Evolutionary conservation across 2,797 vertebrate genomes (phyloP).

Genomic region (Halcyon leucocephala): DNA sequence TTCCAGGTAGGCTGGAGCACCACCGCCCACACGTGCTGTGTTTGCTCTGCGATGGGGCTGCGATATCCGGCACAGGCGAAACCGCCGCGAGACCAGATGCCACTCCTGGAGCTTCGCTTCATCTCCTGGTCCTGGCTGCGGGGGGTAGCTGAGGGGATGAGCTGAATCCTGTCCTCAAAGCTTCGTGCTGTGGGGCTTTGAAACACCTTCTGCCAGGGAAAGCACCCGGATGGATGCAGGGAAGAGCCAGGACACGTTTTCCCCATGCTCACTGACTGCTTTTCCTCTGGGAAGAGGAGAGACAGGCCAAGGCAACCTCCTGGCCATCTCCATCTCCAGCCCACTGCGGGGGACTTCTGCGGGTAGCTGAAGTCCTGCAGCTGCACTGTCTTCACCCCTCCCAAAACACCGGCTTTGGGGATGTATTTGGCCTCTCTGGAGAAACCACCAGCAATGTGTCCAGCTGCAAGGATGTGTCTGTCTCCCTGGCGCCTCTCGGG

Average conservation of each 20-base stretch:
- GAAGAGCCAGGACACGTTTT: rapidly evolving
- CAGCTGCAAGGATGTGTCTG: background rate
- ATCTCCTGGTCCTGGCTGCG: rapidly evolving
- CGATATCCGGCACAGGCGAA: background rate
- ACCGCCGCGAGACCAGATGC: rapidly evolving
- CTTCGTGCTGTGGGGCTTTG: background rate
- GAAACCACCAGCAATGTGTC: rapidly evolving
- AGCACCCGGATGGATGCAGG: rapidly evolving
- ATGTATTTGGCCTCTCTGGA: background rate
- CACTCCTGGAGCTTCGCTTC: background rate
- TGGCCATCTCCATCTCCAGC: background rate
- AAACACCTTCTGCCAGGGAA: background rate
- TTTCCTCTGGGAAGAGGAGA: background rate
- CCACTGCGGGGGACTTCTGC: background rate
- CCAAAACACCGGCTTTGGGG: background rate
- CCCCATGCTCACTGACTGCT: rapidly evolving
- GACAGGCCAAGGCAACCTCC: no score
- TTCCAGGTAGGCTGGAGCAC: background rate
- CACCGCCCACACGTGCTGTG: rapidly evolving
- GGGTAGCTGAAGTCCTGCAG: background rate
- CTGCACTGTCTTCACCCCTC: background rate
- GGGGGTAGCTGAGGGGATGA: background rate
- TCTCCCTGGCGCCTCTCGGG: background rate
- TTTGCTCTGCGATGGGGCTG: rapidly evolving
- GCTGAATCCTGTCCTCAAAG: rapidly evolving